Percentiles rank a stretch among this genome's conserved stretches.
These are phyloP conservation scores for Boulengeromyrus knoepffleri DNA, from an alignment of 2,113 vertebrate genomes.

Conservation along the genomic window DNA sequence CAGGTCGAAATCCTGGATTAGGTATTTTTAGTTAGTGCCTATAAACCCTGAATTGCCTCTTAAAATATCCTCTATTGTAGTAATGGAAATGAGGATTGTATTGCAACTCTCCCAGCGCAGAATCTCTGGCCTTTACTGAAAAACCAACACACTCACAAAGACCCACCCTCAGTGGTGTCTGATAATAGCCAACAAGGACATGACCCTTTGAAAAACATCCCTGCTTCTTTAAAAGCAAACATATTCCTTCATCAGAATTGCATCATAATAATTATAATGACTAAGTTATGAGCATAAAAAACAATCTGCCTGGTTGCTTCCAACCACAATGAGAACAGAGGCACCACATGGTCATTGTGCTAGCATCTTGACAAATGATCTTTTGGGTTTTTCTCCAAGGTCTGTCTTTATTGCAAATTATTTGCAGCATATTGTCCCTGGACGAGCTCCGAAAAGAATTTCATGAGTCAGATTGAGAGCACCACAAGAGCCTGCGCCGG, in stretches of 20 bases:
- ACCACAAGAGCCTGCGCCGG: background rate
- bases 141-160: background rate
- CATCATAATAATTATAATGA: background rate
- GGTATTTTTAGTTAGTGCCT: background rate
- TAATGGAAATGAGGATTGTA: background rate
- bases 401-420: background rate
- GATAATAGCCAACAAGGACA: background rate
- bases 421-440: too few relatives aligned
- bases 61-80: background rate
- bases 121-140: background rate
- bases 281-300: background rate
- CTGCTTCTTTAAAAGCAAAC: background rate
- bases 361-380: background rate
- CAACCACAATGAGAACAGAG: background rate
- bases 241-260: background rate
- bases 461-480: background rate
- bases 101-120: background rate
- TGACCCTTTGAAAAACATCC: background rate
- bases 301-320: background rate
- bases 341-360: background rate
- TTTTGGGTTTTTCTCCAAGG: background rate
- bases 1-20: background rate
- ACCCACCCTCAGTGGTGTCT: background rate
- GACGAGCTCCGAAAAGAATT: background rate
- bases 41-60: background rate